Base-by-base conservation (phyloP, 35 echinoderm and acorn worm species). In the Ptychodera flava region DNA sequence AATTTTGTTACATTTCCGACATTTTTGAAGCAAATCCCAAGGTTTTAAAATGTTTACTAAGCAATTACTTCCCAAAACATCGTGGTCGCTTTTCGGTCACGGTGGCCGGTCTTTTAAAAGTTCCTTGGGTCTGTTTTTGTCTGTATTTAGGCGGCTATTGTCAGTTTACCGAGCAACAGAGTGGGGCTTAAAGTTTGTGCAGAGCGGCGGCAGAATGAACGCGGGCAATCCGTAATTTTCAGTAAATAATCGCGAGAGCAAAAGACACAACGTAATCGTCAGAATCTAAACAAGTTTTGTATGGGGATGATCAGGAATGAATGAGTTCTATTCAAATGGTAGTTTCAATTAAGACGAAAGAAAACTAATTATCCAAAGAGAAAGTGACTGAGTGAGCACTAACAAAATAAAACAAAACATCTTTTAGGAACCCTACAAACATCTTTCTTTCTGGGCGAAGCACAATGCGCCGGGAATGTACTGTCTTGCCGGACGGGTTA, bases 361-460 rank as follows among this genome's bases (percentile, higher is more conserved):
- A 64, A 64, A 64, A 64, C 45, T 64, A 64, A 64, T 64, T 64
- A 64, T 64, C 45, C 45, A 64, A 64, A 64, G n/a, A 64, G 45
- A 64, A 64, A 64, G 45, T 64, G 45, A 22, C 45, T 64, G 45
- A 22, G 45, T 64, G 45, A 64, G 45, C 45, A 64, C 45, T 22
- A 64, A 64, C 45, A 64, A 64, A 64, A 64, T 64, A 64, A 64
- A 64, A 22, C 45, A 64, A 64, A 64, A 64, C 45, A 64, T 64
- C 45, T 12, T 64, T 64, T 64, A 12, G 22, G 45, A 22, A 64
- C 45, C 45, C 45, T 22, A 12, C 45, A 22, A 64, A 64, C n/a
- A n/a, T n/a, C n/a, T n/a, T n/a, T n/a, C n/a, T n/a, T n/a, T n/a
- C n/a, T n/a, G n/a, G n/a, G n/a, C n/a, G n/a, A n/a, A n/a, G n/a